Evolutionary conservation across 2,888 invertebrate genomes (phyloP).

Genomic region (Chrysotoxum bicinctum): DNA sequence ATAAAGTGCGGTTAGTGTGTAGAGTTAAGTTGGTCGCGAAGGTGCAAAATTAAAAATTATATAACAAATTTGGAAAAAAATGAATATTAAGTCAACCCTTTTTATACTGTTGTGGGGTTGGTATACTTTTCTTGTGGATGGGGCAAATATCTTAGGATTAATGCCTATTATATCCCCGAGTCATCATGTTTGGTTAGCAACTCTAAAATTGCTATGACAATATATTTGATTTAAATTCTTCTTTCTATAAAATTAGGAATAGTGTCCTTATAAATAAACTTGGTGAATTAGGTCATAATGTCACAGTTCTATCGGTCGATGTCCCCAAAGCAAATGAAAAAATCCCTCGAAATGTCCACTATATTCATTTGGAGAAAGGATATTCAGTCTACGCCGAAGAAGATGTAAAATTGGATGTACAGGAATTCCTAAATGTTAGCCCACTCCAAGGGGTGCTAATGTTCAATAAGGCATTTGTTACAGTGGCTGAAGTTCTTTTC

Average conservation of each 20-base stretch:
- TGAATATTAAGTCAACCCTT: not conserved
- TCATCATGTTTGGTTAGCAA: slow-evolving; percentile 6
- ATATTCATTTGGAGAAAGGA: slow-evolving; percentile 75
- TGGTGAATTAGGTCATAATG: slow-evolving; percentile 73
- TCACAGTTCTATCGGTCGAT: slow-evolving; percentile 74
- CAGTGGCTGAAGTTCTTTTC: slow-evolving; percentile 43
- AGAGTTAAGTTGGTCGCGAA: not conserved
- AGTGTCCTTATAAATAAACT: slow-evolving; percentile 71
- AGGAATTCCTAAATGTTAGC: not conserved
- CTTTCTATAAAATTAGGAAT: slow-evolving; percentile 57
- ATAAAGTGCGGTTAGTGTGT: not conserved
- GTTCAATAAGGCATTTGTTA: slow-evolving; percentile 61
- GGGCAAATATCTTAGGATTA: not conserved
- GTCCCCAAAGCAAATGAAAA: slow-evolving; percentile 58
- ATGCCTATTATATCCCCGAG: slow-evolving; percentile 2
- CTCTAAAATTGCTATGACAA: not conserved
- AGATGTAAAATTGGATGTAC: slow-evolving; percentile 38
- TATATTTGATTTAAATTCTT: not conserved
- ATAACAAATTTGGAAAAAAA: not conserved
- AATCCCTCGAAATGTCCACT: slow-evolving; percentile 74
- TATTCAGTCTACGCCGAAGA: slow-evolving; percentile 61
- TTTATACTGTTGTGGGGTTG: not conserved
- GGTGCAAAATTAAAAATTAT: not conserved
- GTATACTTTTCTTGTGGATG: not conserved
- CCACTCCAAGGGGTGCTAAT: slow-evolving; percentile 34